Evolutionary conservation across 2,888 invertebrate genomes (phyloP), one percentile per base, ranked within the genome.

Genomic region (Ametastegia equiseti): DNA sequence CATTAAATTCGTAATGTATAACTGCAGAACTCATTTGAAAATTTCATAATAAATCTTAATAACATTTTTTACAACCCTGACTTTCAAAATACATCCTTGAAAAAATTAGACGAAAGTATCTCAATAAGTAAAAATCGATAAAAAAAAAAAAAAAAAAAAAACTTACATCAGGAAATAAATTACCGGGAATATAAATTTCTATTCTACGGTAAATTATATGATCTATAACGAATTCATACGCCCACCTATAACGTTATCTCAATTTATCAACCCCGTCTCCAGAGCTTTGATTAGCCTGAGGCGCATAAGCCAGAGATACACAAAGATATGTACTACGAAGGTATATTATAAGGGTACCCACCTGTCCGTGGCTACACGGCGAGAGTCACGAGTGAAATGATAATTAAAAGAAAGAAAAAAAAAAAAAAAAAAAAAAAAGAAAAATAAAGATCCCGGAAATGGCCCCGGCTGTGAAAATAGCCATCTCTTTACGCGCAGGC

Each of bases 401-500:
- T 39, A 67, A 67, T n/a, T n/a, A n/a, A n/a, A n/a, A n/a, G n/a
- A n/a, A n/a, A n/a, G n/a, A n/a, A n/a, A n/a, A n/a, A n/a, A 54
- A 54, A 1, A n/a, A 4, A 54, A 54, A 15, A 54, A 54, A 15
- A 1, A 15, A 42, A 6, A 42, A 42, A 7, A n/a, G 15, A 30
- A 30, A 1, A 69, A 69, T n/a, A 60, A 60, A 33, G 42, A 78
- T 78, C 78, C 78, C 78, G 78, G 78, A 78, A 78, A 30, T 63
- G 42, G 36, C 42, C n/a, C n/a, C n/a, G 75, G 75, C 78, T 78
- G 78, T 63, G 78, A 78, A 78, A 78, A 78, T 60, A 90, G 89
- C 90, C 87, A 91, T 89, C 89, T 90, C 90, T 91, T 91, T 90
- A 90, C 91, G 91, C 89, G 89, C 90, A 90, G 87, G 90, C 90